Evolutionary conservation across 2,888 invertebrate genomes (phyloP), one percentile per base, ranked within the genome.

Genomic region (Sceliomorpha sp.): DNA sequence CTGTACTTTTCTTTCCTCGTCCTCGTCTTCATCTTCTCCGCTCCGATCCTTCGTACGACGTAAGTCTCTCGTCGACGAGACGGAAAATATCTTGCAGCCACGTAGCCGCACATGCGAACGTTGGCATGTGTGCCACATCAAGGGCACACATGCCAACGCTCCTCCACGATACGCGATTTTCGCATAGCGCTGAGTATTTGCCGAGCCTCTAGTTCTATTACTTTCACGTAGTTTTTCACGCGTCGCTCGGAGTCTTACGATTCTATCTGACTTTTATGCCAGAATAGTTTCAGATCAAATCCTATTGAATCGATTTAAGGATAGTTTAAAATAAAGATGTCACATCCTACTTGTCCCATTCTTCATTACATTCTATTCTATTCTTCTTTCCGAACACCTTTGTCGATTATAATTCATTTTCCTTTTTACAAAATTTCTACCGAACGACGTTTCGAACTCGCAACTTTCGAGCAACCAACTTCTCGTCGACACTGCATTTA

Each of bases 1-100:
- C 14, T 14, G 31, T 58, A 34, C 48, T 58, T 42, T 45, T 47
- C 40, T 58, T 47, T 45, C 27, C 40, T n/a, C n/a, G n/a, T 58
- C 58, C 34, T n/a, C 24, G 1, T n/a, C 20, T 40, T 36, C 26
- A 26, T 34, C 12, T 14, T 13, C 29, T 15, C 51, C 15, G 2
- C 39, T 5, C 5, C 20, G 2, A 4, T 20, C 20, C 5, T 24
- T 24, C 3, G 17, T 15, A 31, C 31, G 15, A 17, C 29, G 47
- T 34, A 44, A 44, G 56, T 39, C 50, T 50, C 44, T 56, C 48
- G 56, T 32, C 42, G 50, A 44, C 64, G 55, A 56, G 36, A 56
- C 56, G 64, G 50, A 64, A 64, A 64, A 64, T 64, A 64, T 45
- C 50, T 64, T 42, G 31, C 62, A 63, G 53, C 39, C 44, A 34